These are phyloP conservation scores for Girardia tigrina DNA, from an alignment of 2,888 invertebrate genomes.

Conservation along the genomic window DNA sequence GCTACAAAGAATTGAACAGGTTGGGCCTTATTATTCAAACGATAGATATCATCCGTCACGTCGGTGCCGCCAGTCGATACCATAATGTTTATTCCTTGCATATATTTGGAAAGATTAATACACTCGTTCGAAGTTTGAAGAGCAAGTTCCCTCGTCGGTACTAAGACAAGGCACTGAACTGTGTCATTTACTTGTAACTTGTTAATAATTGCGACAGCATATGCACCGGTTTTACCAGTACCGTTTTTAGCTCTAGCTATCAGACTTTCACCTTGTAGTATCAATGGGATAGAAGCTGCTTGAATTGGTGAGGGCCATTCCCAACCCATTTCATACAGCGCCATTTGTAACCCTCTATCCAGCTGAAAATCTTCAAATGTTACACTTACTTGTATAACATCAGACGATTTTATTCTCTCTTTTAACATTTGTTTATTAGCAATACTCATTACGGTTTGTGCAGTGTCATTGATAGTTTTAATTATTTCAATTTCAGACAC, in stretches of 20 bases:
- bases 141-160: slow-evolving; percentile 91
- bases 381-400: slow-evolving; percentile 95
- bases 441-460: too few species aligned
- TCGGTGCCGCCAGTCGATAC: slow-evolving; percentile 94
- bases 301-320: slow-evolving; percentile 98
- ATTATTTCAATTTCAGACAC: too few species aligned
- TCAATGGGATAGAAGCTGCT: slow-evolving; percentile 81
- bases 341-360: slow-evolving; percentile 90
- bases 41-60: slow-evolving; percentile 88
- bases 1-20: slow-evolving; percentile 92
- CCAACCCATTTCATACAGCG: slow-evolving; percentile 97
- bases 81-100: slow-evolving; percentile 77
- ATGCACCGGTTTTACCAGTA: slow-evolving; percentile 97
- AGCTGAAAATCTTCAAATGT: slow-evolving; percentile 98
- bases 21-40: slow-evolving; percentile 69
- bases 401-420: slow-evolving; percentile 46
- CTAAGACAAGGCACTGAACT: slow-evolving; percentile 81
- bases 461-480: too few species aligned
- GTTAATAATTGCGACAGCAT: slow-evolving; percentile 93
- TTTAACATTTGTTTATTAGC: too few species aligned
- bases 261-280: slow-evolving; percentile 88
- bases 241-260: slow-evolving; percentile 92
- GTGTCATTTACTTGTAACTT: slow-evolving; percentile 63
- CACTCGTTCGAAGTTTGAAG: slow-evolving; percentile 98
- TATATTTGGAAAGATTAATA: slow-evolving; percentile 93